phyloP scores from a whole-genome alignment of 2,888 invertebrate genomes.

The Cryptocephalus moraei region DNA sequence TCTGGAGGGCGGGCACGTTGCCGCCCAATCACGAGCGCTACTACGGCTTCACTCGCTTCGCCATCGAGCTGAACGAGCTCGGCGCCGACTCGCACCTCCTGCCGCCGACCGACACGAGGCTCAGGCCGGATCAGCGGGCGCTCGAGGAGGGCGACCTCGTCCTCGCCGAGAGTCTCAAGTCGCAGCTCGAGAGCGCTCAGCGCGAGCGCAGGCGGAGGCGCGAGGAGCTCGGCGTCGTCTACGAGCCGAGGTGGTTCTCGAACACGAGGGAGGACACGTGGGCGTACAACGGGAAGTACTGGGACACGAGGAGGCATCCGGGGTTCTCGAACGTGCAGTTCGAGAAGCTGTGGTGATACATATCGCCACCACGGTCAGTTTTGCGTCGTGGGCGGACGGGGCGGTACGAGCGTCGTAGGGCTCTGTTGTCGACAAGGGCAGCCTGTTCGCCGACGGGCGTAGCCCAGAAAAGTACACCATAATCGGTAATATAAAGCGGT shows the following conservation, averaged over 20 bases:
- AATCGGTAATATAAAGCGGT: no score
- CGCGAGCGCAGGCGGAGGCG: constrained; percentile 54
- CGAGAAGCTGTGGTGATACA: constrained; percentile 55
- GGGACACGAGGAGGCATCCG: constrained; percentile 57
- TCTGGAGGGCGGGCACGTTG: constrained; percentile 75
- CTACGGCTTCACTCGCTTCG: constrained; percentile 78
- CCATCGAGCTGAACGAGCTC: constrained; percentile 73
- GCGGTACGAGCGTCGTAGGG: no score
- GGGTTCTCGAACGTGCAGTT: constrained; percentile 49
- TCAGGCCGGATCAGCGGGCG: constrained; percentile 65
- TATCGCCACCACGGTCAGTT: not conserved
- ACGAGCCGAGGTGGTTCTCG: constrained; percentile 51
- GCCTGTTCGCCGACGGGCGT: no score
- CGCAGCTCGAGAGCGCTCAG: constrained; percentile 62
- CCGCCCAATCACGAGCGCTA: constrained; percentile 70
- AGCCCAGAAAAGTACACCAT: no score
- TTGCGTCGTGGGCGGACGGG: no score
- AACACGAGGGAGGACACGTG: constrained; percentile 37
- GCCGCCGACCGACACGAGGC: constrained; percentile 66
- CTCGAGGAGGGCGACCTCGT: constrained; percentile 68
- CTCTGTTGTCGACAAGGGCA: no score
- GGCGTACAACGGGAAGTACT: constrained; percentile 67
- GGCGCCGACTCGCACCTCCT: constrained; percentile 52
- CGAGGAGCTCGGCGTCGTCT: constrained; percentile 45
- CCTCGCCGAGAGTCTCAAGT: constrained; percentile 61